phyloP scores from a whole-genome alignment of 1,140 invertebrate species.

The Drosophila pachea region DNA sequence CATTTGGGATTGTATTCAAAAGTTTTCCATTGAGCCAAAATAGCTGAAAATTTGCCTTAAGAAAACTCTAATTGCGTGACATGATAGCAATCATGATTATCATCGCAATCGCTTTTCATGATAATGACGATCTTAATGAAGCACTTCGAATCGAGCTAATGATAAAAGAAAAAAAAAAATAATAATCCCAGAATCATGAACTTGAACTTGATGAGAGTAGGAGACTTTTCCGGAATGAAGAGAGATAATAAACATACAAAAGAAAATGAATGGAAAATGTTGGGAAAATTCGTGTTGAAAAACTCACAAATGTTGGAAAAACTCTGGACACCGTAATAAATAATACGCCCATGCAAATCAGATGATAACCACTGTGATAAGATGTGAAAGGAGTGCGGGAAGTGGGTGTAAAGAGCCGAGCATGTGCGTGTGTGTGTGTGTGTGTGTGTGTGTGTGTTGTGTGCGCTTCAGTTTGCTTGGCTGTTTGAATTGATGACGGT shows the following conservation, averaged over 20 bases:
- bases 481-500: constrained; percentile 41
- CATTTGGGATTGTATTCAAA: constrained; percentile 8
- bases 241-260: too few relatives aligned
- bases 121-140: too few relatives aligned
- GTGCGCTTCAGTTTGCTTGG: constrained; percentile 19
- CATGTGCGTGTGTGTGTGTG: not conserved
- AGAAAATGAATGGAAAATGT: too few relatives aligned
- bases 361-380: constrained; percentile 27
- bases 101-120: too few relatives aligned
- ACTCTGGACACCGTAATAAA: not conserved
- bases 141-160: too few relatives aligned
- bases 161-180: too few relatives aligned
- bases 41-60: too few relatives aligned
- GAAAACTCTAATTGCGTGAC: too few relatives aligned
- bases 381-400: not conserved
- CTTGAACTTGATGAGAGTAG: too few relatives aligned
- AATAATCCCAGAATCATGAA: too few relatives aligned
- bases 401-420: not conserved
- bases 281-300: not conserved
- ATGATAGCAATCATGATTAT: too few relatives aligned
- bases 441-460: not conserved
- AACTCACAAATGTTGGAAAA: not conserved
- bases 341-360: constrained; percentile 20
- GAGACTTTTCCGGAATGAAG: too few relatives aligned
- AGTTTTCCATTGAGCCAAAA: not conserved